Evolutionary conservation across 2,888 invertebrate genomes (phyloP).

Genomic region (Ennomos erosarius): DNA sequence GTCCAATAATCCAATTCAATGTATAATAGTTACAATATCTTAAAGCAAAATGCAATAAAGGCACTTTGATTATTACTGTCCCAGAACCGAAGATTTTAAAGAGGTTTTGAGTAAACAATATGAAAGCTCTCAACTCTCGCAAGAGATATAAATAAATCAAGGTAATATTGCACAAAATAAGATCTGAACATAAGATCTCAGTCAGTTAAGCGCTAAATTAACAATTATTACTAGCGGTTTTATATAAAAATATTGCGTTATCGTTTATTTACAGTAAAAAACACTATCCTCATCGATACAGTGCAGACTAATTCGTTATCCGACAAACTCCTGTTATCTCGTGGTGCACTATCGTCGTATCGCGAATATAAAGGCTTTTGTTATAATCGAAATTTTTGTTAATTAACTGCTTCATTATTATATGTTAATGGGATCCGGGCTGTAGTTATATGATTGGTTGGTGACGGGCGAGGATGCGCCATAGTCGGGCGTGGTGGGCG

Average conservation of each 20-base stretch:
- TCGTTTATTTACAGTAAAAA: slow-evolving; percentile 60
- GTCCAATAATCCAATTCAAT: too few species aligned
- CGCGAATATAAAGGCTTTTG: slow-evolving; percentile 47
- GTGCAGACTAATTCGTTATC: slow-evolving; percentile 36
- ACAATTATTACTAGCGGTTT: slow-evolving; percentile 36
- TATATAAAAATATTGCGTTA: slow-evolving; percentile 61
- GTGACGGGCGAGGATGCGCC: slow-evolving; percentile 76
- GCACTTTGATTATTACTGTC: too few species aligned
- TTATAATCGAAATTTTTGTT: slow-evolving; percentile 40
- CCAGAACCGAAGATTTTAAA: too few species aligned
- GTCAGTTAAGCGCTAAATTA: slow-evolving; percentile 41
- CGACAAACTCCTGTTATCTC: slow-evolving; percentile 46
- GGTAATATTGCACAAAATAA: slow-evolving; percentile 2
- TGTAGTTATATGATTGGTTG: slow-evolving; percentile 66
- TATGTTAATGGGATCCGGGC: slow-evolving; percentile 74
- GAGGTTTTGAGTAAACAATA: neutral
- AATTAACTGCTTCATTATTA: slow-evolving; percentile 53
- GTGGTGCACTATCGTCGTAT: slow-evolving; percentile 42
- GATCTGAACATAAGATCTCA: slow-evolving; percentile 52
- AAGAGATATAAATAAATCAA: neutral
- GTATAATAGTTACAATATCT: too few species aligned
- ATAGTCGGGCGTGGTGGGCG: slow-evolving; percentile 78
- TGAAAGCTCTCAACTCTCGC: slow-evolving; percentile 10
- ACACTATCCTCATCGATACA: slow-evolving; percentile 38
- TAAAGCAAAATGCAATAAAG: too few species aligned